Conservation (phyloP, 2,888 invertebrate species). For the Galeruca laticollis region DNA sequence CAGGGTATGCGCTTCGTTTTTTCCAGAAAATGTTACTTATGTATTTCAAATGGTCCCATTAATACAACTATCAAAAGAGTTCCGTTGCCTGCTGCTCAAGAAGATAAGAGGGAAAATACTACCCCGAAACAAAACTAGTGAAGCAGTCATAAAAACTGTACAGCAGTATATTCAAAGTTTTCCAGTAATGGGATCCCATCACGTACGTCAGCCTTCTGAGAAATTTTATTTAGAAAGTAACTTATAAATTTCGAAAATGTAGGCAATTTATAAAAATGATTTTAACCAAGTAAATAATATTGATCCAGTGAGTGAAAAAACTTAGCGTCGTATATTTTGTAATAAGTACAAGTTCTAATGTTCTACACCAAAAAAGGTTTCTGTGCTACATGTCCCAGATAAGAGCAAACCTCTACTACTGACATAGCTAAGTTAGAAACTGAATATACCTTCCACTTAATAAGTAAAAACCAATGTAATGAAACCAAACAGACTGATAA, state of each 20-base stretch:
- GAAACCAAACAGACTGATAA: too few species aligned
- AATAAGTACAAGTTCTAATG: too few species aligned
- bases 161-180: slow-evolving; percentile 22
- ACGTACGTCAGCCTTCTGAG: slow-evolving; percentile 11
- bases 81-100: slow-evolving; percentile 4
- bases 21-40: not conserved
- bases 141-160: too few species aligned
- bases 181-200: slow-evolving; percentile 14
- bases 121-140: slow-evolving; percentile 23
- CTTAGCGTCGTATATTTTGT: not conserved
- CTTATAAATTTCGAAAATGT: slow-evolving; percentile 15
- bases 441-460: too few species aligned
- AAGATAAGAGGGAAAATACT: slow-evolving; percentile 18
- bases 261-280: slow-evolving; percentile 1
- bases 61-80: slow-evolving; percentile 8
- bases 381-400: too few species aligned
- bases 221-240: slow-evolving; percentile 16
- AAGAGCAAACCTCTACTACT: too few species aligned
- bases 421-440: too few species aligned
- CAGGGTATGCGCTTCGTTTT: too few species aligned
- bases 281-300: not conserved
- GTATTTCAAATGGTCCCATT: slow-evolving; percentile 6
- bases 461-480: too few species aligned
- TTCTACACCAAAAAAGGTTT: too few species aligned
- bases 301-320: not conserved